A percentile compares a stretch with the other conserved stretches of the same genome.
phyloP scores from a whole-genome alignment of 2,797 vertebrate species.

The Oreochromis grahami region DNA sequence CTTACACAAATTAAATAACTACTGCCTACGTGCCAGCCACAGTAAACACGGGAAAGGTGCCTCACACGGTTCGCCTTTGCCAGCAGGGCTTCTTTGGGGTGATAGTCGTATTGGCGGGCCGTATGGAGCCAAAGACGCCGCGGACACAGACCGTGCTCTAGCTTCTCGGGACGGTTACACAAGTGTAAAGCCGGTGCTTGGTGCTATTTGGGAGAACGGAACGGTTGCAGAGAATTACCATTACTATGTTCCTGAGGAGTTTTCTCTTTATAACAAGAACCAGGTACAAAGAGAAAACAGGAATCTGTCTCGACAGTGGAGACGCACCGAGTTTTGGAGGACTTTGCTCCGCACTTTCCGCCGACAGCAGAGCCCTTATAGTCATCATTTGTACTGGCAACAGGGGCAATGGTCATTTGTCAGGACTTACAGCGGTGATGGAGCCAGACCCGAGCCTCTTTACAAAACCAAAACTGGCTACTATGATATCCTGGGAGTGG shows the following conservation, averaged over 20 bases:
- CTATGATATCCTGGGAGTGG: slow-evolving; percentile 84
- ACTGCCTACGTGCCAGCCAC: neutral
- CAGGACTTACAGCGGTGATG: slow-evolving; percentile 29
- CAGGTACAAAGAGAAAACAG: fast-evolving
- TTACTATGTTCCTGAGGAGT: too few species aligned
- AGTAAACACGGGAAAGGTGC: neutral
- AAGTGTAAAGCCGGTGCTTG: neutral
- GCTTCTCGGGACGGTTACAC: neutral
- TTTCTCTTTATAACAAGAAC: neutral
- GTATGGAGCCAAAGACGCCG: neutral
- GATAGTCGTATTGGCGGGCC: neutral
- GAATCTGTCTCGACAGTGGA: fast-evolving
- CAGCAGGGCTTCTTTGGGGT: neutral
- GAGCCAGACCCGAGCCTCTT: slow-evolving; percentile 21
- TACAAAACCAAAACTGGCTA: slow-evolving; percentile 70
- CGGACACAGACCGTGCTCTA: neutral
- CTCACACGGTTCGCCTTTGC: fast-evolving
- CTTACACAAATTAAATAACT: neutral
- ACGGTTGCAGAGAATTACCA: fast-evolving
- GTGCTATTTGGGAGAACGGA: too few species aligned
- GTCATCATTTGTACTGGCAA: neutral
- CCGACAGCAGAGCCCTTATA: neutral
- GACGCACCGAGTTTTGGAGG: neutral
- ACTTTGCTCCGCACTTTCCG: neutral
- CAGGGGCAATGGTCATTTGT: neutral